Evolutionary conservation across 35 echinoderm and acorn worm species (phyloP).

Genomic region (Acanthaster planci): DNA sequence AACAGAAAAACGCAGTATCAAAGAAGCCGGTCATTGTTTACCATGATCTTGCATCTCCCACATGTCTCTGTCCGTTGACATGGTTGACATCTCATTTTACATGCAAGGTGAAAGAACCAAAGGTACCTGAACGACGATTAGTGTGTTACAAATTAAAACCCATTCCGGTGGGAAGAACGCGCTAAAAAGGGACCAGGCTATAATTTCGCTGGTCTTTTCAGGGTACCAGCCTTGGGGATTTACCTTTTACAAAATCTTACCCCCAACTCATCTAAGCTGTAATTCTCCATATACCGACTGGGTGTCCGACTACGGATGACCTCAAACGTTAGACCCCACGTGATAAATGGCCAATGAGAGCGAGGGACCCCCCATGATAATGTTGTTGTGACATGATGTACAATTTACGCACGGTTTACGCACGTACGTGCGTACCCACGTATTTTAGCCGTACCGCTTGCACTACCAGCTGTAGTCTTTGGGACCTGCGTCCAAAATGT

Average conservation of each 20-base stretch:
- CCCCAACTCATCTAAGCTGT: neutral
- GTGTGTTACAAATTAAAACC: no score
- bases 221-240: neutral
- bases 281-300: neutral
- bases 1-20: no score
- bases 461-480: no score
- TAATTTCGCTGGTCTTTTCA: neutral
- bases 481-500: neutral
- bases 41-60: no score
- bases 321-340: constrained; percentile 12
- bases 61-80: no score
- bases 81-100: no score
- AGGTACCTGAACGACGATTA: no score
- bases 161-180: neutral
- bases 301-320: neutral
- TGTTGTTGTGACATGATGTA: constrained; percentile 41
- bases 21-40: no score
- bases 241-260: constrained; percentile 11
- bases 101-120: no score
- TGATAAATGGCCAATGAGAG: constrained; percentile 28
- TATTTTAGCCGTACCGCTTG: no score
- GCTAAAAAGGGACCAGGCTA: neutral
- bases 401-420: neutral
- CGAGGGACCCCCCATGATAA: constrained; percentile 44
- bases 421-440: no score